Percentiles rank a stretch among this genome's conserved stretches.
These are phyloP conservation scores for Drosophila pallidifrons DNA, from an alignment of 1,140 invertebrate species.

Conservation along the genomic window DNA sequence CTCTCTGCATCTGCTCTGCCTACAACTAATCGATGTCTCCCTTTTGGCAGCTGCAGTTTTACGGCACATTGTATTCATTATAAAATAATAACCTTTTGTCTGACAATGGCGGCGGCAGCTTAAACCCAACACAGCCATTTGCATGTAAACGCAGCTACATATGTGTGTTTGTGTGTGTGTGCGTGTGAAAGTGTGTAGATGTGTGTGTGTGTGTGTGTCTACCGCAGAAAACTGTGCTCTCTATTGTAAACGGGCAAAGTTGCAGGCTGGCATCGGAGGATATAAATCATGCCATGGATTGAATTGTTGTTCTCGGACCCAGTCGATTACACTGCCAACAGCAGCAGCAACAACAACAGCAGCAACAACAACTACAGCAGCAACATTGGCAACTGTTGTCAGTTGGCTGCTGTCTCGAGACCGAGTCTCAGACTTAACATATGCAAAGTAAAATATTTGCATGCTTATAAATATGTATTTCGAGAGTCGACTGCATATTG, in stretches of 20 bases:
- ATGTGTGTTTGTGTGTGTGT: background rate
- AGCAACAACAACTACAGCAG: conserved; percentile 27
- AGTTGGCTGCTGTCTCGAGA: conserved; percentile 2
- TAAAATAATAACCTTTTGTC: conserved; percentile 83
- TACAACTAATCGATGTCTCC: conserved; percentile 27
- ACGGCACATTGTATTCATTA: conserved; percentile 81
- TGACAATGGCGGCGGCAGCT: conserved; percentile 50
- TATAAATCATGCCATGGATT: conserved; percentile 84
- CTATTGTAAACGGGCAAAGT: conserved; percentile 5
- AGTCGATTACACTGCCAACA: conserved; percentile 62
- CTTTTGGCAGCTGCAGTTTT: conserved; percentile 51
- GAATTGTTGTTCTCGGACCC: conserved; percentile 64
- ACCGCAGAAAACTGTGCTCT: conserved; percentile 32
- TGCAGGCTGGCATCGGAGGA: conserved; percentile 59
- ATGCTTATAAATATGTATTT: conserved; percentile 84
- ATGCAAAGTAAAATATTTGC: conserved; percentile 85
- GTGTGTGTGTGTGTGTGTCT: conserved; percentile 25
- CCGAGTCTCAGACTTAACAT: conserved; percentile 66
- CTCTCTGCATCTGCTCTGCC: background rate
- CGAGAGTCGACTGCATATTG: conserved; percentile 24
- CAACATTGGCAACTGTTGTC: conserved; percentile 17
- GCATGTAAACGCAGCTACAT: background rate
- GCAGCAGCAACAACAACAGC: conserved; percentile 13
- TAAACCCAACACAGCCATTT: conserved; percentile 37
- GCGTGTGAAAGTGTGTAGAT: background rate